Conservation (phyloP, 2,888 invertebrate genomes). For the Proisotoma minuta region DNA sequence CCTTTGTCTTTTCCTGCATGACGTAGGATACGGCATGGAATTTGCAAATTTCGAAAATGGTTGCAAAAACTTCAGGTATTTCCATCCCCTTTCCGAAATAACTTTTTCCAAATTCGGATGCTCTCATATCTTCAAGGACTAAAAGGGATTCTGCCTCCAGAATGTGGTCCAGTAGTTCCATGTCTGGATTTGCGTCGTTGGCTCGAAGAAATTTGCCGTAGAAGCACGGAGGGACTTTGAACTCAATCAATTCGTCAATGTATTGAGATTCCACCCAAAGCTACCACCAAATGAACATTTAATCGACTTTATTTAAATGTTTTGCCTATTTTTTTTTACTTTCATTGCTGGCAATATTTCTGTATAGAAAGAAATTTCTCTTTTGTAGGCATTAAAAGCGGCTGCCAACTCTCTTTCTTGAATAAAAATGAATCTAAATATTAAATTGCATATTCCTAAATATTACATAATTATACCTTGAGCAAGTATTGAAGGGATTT, state of each 20-base stretch:
- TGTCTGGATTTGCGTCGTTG: constrained; percentile 25
- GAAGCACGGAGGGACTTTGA: constrained; percentile 45
- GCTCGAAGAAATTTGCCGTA: constrained; percentile 45
- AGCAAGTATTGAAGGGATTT: constrained; percentile 30
- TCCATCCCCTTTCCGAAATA: constrained; percentile 47
- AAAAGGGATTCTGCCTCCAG: constrained; percentile 47
- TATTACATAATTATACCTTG: too few relatives aligned
- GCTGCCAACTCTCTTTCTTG: constrained; percentile 33
- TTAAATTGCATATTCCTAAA: too few relatives aligned
- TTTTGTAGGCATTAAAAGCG: constrained; percentile 37
- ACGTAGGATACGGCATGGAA: constrained; percentile 46
- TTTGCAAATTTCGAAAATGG: constrained; percentile 36
- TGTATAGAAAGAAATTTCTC: constrained; percentile 48
- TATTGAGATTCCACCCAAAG: constrained; percentile 22
- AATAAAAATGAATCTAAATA: too few relatives aligned
- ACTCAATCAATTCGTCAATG: constrained; percentile 18
- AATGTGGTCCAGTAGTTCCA: constrained; percentile 33
- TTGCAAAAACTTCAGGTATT: constrained; percentile 43
- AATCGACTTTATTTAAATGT: not conserved
- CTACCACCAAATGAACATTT: not conserved
- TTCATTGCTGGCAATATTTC: constrained; percentile 46
- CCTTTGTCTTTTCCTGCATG: constrained; percentile 34
- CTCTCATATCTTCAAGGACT: constrained; percentile 48
- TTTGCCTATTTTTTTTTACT: constrained; percentile 18
- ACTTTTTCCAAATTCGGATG: constrained; percentile 43